Conservation (phyloP, 2,797 vertebrate species). For the Myotis pilosus region DNA sequence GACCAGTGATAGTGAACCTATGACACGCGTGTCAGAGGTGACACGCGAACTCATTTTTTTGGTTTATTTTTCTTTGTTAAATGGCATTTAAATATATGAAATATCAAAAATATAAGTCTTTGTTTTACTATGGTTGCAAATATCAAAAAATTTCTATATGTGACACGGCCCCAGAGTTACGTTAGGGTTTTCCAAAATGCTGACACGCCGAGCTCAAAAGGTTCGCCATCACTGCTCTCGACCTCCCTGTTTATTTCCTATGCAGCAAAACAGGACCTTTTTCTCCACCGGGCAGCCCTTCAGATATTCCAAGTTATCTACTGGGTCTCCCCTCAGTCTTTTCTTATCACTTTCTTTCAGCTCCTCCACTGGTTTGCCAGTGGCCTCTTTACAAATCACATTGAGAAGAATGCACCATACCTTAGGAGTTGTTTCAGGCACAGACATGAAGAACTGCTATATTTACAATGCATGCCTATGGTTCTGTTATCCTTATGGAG, state of each 20-base stretch:
- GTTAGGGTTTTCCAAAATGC: too few species aligned
- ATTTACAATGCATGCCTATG: neutral
- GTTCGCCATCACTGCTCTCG: too few species aligned
- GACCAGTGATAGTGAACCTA: neutral
- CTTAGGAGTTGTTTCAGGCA: neutral
- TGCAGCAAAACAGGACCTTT: neutral
- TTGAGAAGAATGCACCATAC: neutral
- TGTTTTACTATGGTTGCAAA: too few species aligned
- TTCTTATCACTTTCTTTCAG: neutral
- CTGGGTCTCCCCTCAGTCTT: neutral
- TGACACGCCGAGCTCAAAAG: too few species aligned
- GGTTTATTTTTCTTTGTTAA: too few species aligned
- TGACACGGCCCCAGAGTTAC: too few species aligned
- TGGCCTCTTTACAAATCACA: slow-evolving; percentile 16
- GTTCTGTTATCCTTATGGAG: neutral
- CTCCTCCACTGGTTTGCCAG: neutral
- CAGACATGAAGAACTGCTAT: neutral
- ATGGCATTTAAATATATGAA: too few species aligned
- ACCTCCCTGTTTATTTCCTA: neutral
- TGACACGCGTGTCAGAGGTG: too few species aligned
- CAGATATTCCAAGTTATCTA: neutral
- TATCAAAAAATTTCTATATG: too few species aligned
- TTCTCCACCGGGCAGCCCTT: neutral
- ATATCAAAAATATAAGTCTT: too few species aligned
- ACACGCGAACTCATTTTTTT: too few species aligned